phyloP scores from a whole-genome alignment of 2,113 vertebrate species.

The Dissostichus mawsoni region DNA sequence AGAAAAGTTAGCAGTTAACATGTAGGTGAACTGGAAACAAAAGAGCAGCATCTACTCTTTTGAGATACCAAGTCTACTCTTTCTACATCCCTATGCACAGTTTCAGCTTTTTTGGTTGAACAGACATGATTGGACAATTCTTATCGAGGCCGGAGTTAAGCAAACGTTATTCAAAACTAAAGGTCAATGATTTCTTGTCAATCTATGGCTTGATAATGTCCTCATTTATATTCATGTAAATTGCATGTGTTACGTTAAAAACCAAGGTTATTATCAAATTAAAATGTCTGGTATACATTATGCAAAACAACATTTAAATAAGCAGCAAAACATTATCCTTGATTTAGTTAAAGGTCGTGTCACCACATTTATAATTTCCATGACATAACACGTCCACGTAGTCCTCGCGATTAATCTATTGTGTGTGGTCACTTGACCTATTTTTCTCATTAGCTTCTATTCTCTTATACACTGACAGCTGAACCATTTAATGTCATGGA shows the following conservation, averaged over 20 bases:
- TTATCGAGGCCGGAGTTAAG: neutral
- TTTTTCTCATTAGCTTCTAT: constrained; percentile 72
- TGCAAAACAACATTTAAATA: constrained; percentile 37
- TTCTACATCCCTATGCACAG: neutral
- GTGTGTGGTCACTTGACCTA: constrained; percentile 56
- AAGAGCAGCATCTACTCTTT: neutral
- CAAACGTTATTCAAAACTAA: constrained; percentile 15
- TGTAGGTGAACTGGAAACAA: neutral
- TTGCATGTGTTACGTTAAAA: constrained; percentile 2
- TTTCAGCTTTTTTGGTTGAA: neutral
- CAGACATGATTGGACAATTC: neutral
- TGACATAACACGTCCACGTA: constrained; percentile 40
- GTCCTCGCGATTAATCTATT: constrained; percentile 37
- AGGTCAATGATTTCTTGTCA: constrained; percentile 4
- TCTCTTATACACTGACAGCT: constrained; percentile 60
- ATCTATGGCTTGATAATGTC: neutral
- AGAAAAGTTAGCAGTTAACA: neutral
- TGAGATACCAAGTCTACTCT: neutral
- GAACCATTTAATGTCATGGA: constrained; percentile 74
- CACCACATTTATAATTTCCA: constrained; percentile 41
- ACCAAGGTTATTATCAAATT: constrained; percentile 25
- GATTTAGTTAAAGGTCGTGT: constrained; percentile 63
- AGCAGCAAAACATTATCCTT: constrained; percentile 47
- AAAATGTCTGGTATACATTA: constrained; percentile 4
- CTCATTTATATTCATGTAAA: neutral